Base-by-base conservation (phyloP, 2,797 vertebrate species). In the Sebastes taczanowskii region DNA sequence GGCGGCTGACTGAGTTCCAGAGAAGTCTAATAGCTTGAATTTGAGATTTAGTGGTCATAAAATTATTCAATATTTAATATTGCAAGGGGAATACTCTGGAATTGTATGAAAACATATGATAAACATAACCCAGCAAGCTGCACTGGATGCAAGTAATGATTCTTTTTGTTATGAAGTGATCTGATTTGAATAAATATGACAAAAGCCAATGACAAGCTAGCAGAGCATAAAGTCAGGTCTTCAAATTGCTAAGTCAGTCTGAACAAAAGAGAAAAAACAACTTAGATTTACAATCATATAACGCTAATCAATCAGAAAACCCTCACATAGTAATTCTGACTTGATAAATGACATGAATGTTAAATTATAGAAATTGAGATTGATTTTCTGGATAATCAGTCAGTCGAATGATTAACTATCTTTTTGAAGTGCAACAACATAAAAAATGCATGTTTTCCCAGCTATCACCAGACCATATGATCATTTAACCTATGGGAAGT, bases 11-110 rank as follows among this genome's bases (percentile, higher is more conserved):
- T 34, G 59, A 67, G 74, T 42, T 80, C 56, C 55, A 14, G 67
- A 74, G 67, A 56, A 25, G 58, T 59, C 27, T 72, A 30, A 66
- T 72, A 60, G 32, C 34, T 76, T 60, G 30, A 79, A 74, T 83
- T 46, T 74, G 20, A 69, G 42, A 77, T 86, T 69, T 23, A 34
- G 53, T 68, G 55, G 70, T 77, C 34, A 58, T 27, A 3, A 60
- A 62, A 77, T 81, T 56, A 22, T 23, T 64, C 22, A 53, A 22
- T 6, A 22, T 63, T 23, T 63, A 71, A 71, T 79, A 23, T 65
- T 70, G 61, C 64, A 42, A 65, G 65, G 46, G 23, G 65, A 78
- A 59, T 42, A 30, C 34, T 64, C 61, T 78, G 73, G 55, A 72
- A 69, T 65, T 59, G 30, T 60, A 63, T 35, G 62, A 55, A 16